These are phyloP conservation scores for Neolamprologus cancellatus DNA, from an alignment of 2,113 vertebrate species.

Conservation along the genomic window DNA sequence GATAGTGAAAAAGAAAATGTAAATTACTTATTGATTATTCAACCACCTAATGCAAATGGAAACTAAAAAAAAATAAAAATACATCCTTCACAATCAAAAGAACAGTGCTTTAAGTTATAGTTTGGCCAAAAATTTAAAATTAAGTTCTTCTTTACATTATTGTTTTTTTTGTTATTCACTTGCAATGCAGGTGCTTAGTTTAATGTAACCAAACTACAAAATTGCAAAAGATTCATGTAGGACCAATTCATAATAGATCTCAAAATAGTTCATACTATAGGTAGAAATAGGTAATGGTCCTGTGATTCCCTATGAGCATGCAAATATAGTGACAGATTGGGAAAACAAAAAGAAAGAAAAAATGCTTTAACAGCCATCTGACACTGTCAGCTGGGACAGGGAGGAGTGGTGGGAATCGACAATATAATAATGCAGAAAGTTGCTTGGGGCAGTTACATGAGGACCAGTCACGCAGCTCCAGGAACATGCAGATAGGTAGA, in stretches of 20 bases:
- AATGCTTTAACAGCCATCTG: background rate
- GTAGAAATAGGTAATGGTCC: background rate
- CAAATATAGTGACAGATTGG: background rate
- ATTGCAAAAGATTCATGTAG: background rate
- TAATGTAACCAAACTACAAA: background rate
- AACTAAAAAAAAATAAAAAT: background rate
- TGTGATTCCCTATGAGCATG: background rate
- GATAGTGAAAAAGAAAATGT: background rate
- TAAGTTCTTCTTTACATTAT: background rate
- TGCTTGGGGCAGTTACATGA: background rate
- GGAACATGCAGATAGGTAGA: background rate
- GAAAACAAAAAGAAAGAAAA: background rate
- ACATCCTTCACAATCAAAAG: background rate
- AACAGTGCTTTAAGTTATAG: background rate
- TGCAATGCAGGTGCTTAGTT: background rate
- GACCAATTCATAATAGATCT: background rate
- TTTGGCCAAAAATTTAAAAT: background rate
- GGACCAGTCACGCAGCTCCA: background rate
- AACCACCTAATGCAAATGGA: background rate
- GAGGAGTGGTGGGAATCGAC: background rate
- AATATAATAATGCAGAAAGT: background rate
- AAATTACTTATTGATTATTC: constrained; percentile 1
- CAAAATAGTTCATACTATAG: background rate
- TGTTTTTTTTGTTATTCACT: background rate
- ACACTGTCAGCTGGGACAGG: background rate